A percentile compares a stretch with the other conserved stretches of the same genome.
phyloP scores from a whole-genome alignment of 92 coral and sea anemone species.

The Palythoa caribaeorum region DNA sequence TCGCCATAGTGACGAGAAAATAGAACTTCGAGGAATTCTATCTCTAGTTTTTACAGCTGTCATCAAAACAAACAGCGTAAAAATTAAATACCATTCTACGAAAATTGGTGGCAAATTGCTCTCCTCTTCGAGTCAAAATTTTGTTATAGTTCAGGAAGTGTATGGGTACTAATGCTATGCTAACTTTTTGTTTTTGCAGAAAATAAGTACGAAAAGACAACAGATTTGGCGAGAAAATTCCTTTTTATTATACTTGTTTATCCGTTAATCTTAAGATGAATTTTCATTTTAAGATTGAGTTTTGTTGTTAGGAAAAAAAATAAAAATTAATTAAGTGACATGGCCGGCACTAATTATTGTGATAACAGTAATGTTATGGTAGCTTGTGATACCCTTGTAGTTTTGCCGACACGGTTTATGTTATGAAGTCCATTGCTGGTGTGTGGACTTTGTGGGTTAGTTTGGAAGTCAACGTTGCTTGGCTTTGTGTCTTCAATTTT shows the following conservation, averaged over 20 bases:
- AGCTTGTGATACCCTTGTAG: neutral
- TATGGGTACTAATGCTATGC: neutral
- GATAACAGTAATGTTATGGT: conserved; percentile 1
- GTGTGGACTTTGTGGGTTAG: neutral
- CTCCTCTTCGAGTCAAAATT: neutral
- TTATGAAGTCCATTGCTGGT: neutral
- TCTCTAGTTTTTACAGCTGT: neutral
- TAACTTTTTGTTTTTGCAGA: neutral
- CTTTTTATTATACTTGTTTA: neutral
- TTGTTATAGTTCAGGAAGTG: neutral
- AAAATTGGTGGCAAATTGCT: neutral
- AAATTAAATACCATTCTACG: neutral
- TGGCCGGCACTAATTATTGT: neutral
- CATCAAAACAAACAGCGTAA: neutral
- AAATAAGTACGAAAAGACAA: neutral
- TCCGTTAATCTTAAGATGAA: neutral
- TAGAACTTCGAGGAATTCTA: neutral
- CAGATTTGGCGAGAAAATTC: neutral
- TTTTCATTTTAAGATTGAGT: conserved; percentile 8
- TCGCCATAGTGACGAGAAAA: neutral
- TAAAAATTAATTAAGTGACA: conserved; percentile 8
- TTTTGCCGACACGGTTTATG: neutral
- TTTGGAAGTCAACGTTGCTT: neutral
- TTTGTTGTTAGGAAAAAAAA: neutral
- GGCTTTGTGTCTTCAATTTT: too few species aligned